Evolutionary conservation across 2,113 vertebrate species (phyloP).

Genomic region (Coptodon bakossiorum): DNA sequence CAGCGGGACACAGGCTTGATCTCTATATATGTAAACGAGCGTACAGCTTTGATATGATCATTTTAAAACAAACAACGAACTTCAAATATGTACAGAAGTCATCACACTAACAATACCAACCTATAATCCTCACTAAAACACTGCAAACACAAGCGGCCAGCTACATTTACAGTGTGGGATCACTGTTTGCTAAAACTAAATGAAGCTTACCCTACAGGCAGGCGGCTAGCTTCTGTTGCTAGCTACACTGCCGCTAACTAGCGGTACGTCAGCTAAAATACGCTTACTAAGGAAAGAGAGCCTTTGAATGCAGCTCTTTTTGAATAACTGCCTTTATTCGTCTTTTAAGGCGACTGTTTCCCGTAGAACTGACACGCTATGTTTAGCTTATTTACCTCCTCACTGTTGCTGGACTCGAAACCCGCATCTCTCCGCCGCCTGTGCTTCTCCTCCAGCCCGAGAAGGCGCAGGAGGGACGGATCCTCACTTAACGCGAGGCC

Average conservation of each 20-base stretch:
- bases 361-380: background rate
- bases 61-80: background rate
- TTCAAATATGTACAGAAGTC: background rate
- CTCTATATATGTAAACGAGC: background rate
- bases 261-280: slow-evolving; percentile 8
- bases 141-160: background rate
- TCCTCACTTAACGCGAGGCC: slow-evolving; percentile 75
- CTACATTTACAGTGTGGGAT: background rate
- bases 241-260: slow-evolving; percentile 17
- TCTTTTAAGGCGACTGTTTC: background rate
- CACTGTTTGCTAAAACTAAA: background rate
- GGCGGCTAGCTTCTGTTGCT: background rate
- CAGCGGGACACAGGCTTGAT: background rate
- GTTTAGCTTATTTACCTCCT: slow-evolving; percentile 62
- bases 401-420: slow-evolving; percentile 74
- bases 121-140: background rate
- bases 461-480: slow-evolving; percentile 74
- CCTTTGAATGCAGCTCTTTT: background rate
- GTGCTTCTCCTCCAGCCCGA: slow-evolving; percentile 75
- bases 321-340: background rate
- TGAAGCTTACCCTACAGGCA: background rate
- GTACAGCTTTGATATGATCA: background rate
- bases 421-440: slow-evolving; percentile 72
- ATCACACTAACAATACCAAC: background rate
- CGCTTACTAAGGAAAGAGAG: background rate